Evolutionary conservation across 2,888 invertebrate genomes (phyloP).

Genomic region (Calameuta idolon): DNA sequence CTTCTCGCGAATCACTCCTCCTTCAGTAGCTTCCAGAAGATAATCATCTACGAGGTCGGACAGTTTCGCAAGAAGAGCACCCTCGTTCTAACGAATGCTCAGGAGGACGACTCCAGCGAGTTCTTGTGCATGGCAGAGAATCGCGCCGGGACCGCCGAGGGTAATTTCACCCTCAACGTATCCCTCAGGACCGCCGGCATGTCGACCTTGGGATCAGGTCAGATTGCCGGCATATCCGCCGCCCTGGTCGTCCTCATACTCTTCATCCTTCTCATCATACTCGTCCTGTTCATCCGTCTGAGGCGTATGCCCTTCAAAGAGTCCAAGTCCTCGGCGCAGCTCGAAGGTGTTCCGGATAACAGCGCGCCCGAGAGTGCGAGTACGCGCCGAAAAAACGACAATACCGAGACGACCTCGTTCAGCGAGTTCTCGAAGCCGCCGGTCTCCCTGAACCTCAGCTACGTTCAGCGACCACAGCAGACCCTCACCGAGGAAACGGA

Average conservation of each 20-base stretch:
- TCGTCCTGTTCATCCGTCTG: conserved; percentile 80
- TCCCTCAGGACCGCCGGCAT: conserved; percentile 82
- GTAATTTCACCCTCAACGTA: conserved; percentile 89
- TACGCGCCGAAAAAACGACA: conserved; percentile 25
- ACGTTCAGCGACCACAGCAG: conserved; percentile 51
- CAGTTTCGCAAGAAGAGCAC: conserved; percentile 81
- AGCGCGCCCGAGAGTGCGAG: conserved; percentile 7
- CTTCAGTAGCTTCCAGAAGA: conserved; percentile 82
- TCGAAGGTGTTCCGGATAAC: not conserved
- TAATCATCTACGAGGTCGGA: conserved; percentile 82
- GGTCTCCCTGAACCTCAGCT: conserved; percentile 56
- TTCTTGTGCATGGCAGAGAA: conserved; percentile 93
- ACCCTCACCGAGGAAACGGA: conserved; percentile 62
- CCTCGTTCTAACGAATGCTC: conserved; percentile 83
- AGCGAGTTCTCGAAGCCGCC: conserved; percentile 50
- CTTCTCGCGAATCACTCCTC: conserved; percentile 81
- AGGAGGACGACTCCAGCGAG: conserved; percentile 84
- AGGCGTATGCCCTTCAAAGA: conserved; percentile 80
- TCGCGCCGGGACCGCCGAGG: conserved; percentile 87
- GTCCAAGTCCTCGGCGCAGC: conserved; percentile 77
- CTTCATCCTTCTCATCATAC: conserved; percentile 78
- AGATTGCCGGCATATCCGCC: conserved; percentile 87
- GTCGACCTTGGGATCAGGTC: conserved; percentile 84
- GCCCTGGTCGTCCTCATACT: conserved; percentile 83
- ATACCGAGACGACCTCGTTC: conserved; percentile 49